These are phyloP conservation scores for Pristiophorus japonicus DNA, from an alignment of 2,113 vertebrate species.

Conservation along the genomic window DNA sequence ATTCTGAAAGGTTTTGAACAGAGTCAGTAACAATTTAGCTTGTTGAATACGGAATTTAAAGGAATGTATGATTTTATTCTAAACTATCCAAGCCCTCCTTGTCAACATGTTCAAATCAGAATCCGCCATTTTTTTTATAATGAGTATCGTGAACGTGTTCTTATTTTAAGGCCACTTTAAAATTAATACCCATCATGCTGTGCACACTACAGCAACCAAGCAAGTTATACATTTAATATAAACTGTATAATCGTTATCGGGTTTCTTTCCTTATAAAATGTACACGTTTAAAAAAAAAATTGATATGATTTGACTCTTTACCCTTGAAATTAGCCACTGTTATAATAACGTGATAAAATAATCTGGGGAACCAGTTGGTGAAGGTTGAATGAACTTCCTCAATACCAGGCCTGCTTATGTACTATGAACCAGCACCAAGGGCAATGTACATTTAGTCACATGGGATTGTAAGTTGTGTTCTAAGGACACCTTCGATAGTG, in stretches of 20 bases:
- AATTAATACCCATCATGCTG: background rate
- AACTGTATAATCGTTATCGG: background rate
- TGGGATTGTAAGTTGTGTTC: slow-evolving; percentile 19
- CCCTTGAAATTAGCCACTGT: slow-evolving; percentile 28
- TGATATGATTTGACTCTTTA: slow-evolving; percentile 10
- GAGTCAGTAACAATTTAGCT: background rate
- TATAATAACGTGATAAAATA: slow-evolving; percentile 8
- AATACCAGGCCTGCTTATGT: background rate
- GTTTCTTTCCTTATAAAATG: slow-evolving; percentile 11
- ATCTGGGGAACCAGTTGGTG: slow-evolving; percentile 20
- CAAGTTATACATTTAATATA: background rate
- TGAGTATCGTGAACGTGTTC: background rate
- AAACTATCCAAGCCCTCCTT: background rate
- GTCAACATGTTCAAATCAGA: background rate
- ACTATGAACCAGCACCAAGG: slow-evolving; percentile 5
- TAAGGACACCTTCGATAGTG: slow-evolving; percentile 14
- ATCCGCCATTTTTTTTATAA: background rate
- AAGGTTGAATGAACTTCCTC: background rate
- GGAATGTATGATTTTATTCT: slow-evolving; percentile 4
- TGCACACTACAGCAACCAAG: background rate
- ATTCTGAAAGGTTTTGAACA: background rate
- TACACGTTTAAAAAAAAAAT: slow-evolving; percentile 10
- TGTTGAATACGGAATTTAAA: background rate
- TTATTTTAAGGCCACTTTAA: slow-evolving; percentile 15
- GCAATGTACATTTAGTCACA: slow-evolving; percentile 13